A percentile compares a stretch with the other conserved stretches of the same genome.
Evolutionary conservation across 1,140 invertebrate genomes (phyloP).

Genomic region (Procambarus virginalis): DNA sequence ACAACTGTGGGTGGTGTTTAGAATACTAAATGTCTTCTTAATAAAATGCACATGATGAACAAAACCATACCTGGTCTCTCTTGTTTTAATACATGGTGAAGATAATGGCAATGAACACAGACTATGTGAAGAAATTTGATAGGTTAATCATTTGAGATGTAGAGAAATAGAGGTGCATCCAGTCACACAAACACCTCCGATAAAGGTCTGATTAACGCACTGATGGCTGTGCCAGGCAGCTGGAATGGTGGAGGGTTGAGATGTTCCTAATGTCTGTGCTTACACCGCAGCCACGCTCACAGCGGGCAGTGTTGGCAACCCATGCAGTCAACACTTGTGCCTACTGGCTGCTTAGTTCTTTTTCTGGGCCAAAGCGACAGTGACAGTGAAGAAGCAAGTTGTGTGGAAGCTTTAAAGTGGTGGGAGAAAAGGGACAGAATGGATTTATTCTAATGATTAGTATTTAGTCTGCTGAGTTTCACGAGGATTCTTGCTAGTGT

Average conservation of each 20-base stretch:
- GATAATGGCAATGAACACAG: neutral
- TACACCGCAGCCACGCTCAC: constrained; percentile 49
- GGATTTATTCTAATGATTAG: constrained; percentile 64
- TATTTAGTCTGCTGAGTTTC: constrained; percentile 45
- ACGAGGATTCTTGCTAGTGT: constrained; percentile 55
- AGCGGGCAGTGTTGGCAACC: constrained; percentile 20
- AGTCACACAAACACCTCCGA: neutral
- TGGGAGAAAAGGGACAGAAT: constrained; percentile 37
- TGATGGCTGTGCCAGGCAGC: constrained; percentile 52
- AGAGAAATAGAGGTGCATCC: neutral
- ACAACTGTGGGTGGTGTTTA: too few species aligned
- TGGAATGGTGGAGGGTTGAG: constrained; percentile 52
- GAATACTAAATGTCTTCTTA: neutral
- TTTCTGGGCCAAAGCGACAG: constrained; percentile 4
- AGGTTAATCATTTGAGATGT: neutral
- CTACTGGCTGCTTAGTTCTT: constrained; percentile 30
- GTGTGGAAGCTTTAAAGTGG: constrained; percentile 49
- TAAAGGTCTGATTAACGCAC: constrained; percentile 3
- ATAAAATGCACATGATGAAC: neutral
- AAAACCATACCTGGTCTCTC: neutral
- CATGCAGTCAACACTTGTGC: constrained; percentile 17
- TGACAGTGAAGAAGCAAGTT: constrained; percentile 22
- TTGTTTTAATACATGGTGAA: neutral
- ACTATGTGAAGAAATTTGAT: neutral
- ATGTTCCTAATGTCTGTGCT: constrained; percentile 57